These are phyloP conservation scores for Notodonta dromedarius DNA, from an alignment of 2,888 invertebrate genomes.

Conservation along the genomic window DNA sequence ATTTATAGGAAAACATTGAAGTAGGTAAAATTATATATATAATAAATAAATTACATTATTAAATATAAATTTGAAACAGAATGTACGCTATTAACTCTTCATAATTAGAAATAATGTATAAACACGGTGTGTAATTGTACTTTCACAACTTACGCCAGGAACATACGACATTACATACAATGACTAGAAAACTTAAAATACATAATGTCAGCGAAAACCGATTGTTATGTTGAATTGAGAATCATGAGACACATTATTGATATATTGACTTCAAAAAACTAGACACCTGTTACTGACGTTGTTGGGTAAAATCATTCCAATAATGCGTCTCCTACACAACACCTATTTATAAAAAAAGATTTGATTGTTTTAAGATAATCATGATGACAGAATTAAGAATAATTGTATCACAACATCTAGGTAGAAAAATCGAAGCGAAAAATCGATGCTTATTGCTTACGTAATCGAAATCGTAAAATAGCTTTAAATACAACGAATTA, in stretches of 20 bases:
- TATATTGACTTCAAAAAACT: too few species aligned
- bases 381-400: conserved; percentile 20
- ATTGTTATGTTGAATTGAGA: neutral
- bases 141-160: conserved; percentile 60
- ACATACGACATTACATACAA: conserved; percentile 48
- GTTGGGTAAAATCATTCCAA: too few species aligned
- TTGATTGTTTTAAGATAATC: neutral
- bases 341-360: neutral
- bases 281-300: too few species aligned
- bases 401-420: conserved; percentile 46
- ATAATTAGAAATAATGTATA: conserved; percentile 19
- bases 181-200: conserved; percentile 50
- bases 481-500: conserved; percentile 34
- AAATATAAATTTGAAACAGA: neutral
- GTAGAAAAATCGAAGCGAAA: conserved; percentile 61
- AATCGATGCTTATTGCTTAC: conserved; percentile 65
- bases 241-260: too few species aligned
- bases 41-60: too few species aligned
- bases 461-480: conserved; percentile 51
- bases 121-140: conserved; percentile 20
- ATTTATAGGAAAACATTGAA: too few species aligned
- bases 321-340: too few species aligned
- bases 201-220: too few species aligned
- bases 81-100: neutral
- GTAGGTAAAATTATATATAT: too few species aligned